These are phyloP conservation scores for Zeus faber DNA, from an alignment of 2,113 vertebrate genomes.

Conservation along the genomic window DNA sequence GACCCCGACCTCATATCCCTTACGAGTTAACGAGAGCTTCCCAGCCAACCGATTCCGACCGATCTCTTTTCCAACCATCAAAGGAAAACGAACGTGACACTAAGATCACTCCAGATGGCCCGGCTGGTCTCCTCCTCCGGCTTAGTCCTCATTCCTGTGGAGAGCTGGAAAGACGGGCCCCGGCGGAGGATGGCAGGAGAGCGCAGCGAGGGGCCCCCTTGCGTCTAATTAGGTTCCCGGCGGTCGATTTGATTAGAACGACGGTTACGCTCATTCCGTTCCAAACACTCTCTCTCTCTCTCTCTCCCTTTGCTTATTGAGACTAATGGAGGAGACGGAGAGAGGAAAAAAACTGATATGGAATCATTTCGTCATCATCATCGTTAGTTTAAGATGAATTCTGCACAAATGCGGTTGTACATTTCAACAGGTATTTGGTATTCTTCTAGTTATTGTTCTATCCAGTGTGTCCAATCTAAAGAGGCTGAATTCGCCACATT, in stretches of 20 bases:
- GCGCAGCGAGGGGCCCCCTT: background rate
- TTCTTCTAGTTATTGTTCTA: too few species aligned
- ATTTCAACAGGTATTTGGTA: background rate
- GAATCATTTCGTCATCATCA: too few species aligned
- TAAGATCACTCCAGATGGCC: background rate
- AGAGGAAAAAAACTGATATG: too few species aligned
- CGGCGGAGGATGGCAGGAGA: background rate
- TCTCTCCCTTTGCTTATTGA: background rate
- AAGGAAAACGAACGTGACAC: too few species aligned
- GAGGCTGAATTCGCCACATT: slow-evolving; percentile 6
- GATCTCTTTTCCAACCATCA: too few species aligned
- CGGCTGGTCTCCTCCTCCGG: too few species aligned
- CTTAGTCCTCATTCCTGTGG: background rate
- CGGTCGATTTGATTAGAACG: background rate
- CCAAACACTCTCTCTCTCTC: background rate
- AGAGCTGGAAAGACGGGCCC: slow-evolving; percentile 7
- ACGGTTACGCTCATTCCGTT: background rate
- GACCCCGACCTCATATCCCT: too few species aligned
- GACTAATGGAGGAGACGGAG: background rate
- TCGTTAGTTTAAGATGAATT: background rate
- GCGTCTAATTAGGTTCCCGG: background rate
- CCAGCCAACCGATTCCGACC: too few species aligned
- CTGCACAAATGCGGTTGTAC: background rate
- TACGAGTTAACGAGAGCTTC: too few species aligned
- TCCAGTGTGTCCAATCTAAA: too few species aligned